Percentiles rank a stretch among this genome's conserved stretches.
phyloP scores from a whole-genome alignment of 2,797 vertebrate genomes.

The Danio albolineatus region DNA sequence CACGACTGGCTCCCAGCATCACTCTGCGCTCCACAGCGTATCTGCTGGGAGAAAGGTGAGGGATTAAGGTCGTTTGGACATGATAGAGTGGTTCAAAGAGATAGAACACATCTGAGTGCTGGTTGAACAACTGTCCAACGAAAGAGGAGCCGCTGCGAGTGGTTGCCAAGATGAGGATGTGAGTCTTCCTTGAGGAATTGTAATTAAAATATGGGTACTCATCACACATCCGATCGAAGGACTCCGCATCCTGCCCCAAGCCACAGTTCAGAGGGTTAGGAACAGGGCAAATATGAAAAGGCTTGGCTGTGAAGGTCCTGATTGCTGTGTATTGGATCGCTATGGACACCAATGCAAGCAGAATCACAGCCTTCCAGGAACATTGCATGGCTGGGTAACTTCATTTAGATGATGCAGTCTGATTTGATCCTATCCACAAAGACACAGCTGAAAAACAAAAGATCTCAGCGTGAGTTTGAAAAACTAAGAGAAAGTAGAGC shows the following conservation, averaged over 20 bases:
- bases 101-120: conserved; percentile 93
- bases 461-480: not conserved
- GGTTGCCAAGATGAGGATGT: conserved; percentile 90
- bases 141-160: conserved; percentile 92
- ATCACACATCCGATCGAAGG: conserved; percentile 80
- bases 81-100: conserved; percentile 94
- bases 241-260: conserved; percentile 83
- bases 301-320: conserved; percentile 90
- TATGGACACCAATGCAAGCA: conserved; percentile 91
- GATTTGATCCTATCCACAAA: conserved; percentile 62
- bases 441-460: conserved; percentile 40
- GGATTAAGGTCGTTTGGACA: conserved; percentile 87
- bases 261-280: conserved; percentile 79
- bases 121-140: conserved; percentile 92
- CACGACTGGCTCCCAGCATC: conserved; percentile 89
- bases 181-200: conserved; percentile 84
- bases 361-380: conserved; percentile 95
- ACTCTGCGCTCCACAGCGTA: conserved; percentile 82
- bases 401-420: conserved; percentile 78
- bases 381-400: conserved; percentile 93
- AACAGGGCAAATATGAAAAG: conserved; percentile 85
- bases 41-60: conserved; percentile 86
- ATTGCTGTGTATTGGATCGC: conserved; percentile 95
- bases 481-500: not conserved
- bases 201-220: conserved; percentile 79